Percentiles rank a stretch among this genome's conserved stretches.
Evolutionary conservation across 2,888 invertebrate genomes (phyloP).

Genomic region (Hypselothyrea guttata): DNA sequence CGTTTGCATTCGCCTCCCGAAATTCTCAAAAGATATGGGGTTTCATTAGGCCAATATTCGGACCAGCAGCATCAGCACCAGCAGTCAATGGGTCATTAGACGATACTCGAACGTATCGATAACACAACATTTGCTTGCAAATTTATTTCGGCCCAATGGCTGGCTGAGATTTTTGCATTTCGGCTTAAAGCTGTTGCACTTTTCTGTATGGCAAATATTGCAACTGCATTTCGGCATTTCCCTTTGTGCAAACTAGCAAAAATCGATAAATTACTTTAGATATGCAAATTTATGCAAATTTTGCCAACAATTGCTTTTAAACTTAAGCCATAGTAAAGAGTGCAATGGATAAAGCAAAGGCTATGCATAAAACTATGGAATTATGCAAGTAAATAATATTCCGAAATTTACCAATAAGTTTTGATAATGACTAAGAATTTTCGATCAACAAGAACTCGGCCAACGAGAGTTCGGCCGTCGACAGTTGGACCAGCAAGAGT

Average conservation of each 20-base stretch:
- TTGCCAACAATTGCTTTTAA: constrained; percentile 11
- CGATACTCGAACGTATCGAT: constrained; percentile 42
- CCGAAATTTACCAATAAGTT: too few species aligned
- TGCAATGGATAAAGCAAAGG: background rate
- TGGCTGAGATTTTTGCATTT: constrained; percentile 29
- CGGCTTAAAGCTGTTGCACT: constrained; percentile 42
- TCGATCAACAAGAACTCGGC: too few species aligned
- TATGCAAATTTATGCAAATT: constrained; percentile 27
- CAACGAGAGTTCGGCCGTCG: too few species aligned
- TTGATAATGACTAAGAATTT: too few species aligned
- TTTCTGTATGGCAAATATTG: constrained; percentile 3
- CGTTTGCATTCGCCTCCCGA: constrained; percentile 9
- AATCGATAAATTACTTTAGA: constrained; percentile 21
- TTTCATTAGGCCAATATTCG: constrained; percentile 64
- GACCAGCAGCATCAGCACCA: constrained; percentile 14
- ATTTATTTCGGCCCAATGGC: constrained; percentile 47
- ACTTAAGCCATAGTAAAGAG: constrained; percentile 4
- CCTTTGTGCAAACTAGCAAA: constrained; percentile 4
- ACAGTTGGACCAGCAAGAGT: too few species aligned
- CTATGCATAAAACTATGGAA: background rate
- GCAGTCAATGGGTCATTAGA: constrained; percentile 66
- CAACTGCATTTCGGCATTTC: constrained; percentile 19
- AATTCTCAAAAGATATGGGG: constrained; percentile 67
- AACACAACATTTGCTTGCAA: constrained; percentile 57
- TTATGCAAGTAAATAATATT: too few species aligned